Conservation (phyloP, 2,888 invertebrate species). For the Metallyticus violacea region DNA sequence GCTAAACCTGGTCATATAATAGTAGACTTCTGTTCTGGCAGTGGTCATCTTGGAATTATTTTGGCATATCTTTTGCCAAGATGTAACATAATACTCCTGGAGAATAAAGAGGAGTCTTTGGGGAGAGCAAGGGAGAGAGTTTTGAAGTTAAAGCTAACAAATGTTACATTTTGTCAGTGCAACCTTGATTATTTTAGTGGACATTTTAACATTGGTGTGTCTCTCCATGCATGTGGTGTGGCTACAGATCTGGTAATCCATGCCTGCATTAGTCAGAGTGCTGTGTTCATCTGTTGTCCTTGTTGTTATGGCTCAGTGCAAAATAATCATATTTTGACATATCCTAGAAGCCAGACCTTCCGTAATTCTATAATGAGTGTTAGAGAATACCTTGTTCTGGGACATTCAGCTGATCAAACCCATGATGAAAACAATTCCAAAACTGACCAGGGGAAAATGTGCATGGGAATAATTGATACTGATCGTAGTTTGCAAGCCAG, state of each 20-base stretch:
- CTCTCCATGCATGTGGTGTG: conserved; percentile 91
- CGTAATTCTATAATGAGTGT: conserved; percentile 37
- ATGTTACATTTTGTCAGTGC: conserved; percentile 76
- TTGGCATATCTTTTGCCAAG: conserved; percentile 75
- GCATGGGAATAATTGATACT: conserved; percentile 86
- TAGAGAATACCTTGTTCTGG: conserved; percentile 72
- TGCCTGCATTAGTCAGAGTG: conserved; percentile 71
- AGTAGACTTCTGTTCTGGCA: conserved; percentile 93
- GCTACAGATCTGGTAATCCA: conserved; percentile 90
- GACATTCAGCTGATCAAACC: conserved; percentile 91
- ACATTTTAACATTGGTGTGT: conserved; percentile 79
- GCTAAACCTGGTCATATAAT: conserved; percentile 67
- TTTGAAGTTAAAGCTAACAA: conserved; percentile 61
- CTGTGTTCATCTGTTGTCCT: conserved; percentile 86
- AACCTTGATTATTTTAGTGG: conserved; percentile 88
- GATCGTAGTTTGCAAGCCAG: conserved; percentile 76
- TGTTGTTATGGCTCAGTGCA: conserved; percentile 92
- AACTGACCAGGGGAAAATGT: conserved; percentile 72
- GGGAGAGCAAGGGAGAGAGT: conserved; percentile 70
- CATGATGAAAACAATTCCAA: conserved; percentile 67
- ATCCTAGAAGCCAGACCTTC: conserved; percentile 68
- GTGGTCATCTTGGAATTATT: conserved; percentile 88
- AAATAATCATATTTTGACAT: conserved; percentile 73
- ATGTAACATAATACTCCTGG: conserved; percentile 76
- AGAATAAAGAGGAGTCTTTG: conserved; percentile 88